Evolutionary conservation across 1,140 invertebrate genomes (phyloP).

Genomic region (Lepidurus apus): DNA sequence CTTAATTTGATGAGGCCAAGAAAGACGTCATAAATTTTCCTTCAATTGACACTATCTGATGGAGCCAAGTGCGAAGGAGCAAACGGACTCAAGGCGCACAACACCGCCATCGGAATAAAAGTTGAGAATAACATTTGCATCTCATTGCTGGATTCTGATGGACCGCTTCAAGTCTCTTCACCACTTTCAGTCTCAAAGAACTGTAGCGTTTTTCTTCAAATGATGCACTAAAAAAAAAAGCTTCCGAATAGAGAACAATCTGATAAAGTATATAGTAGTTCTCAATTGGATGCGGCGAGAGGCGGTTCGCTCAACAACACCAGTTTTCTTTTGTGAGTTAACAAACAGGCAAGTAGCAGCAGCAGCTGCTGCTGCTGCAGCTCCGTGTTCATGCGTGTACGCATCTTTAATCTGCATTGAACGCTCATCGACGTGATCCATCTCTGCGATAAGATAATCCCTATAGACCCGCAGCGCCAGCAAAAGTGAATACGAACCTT

Average conservation of each 20-base stretch:
- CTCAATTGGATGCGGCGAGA: slow-evolving; percentile 2
- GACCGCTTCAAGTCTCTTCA: too few relatives aligned
- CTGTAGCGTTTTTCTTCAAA: not conserved
- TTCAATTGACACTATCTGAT: slow-evolving; percentile 22
- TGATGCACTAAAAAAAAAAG: not conserved
- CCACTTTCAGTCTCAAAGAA: not conserved
- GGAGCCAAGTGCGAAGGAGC: slow-evolving; percentile 13
- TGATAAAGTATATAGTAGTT: not conserved
- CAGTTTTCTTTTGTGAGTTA: slow-evolving; percentile 8
- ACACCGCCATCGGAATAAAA: not conserved
- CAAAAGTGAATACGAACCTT: slow-evolving; percentile 14
- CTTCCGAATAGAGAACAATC: not conserved
- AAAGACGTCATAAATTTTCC: not conserved
- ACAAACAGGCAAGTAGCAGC: not conserved
- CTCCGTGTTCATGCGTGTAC: slow-evolving; percentile 17
- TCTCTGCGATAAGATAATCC: slow-evolving; percentile 18
- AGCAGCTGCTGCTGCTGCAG: not conserved
- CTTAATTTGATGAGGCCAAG: not conserved
- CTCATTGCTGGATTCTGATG: not conserved
- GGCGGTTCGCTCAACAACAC: not conserved
- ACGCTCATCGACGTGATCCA: slow-evolving; percentile 17
- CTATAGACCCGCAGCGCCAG: slow-evolving; percentile 12
- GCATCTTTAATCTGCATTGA: slow-evolving; percentile 13
- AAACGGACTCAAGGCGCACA: not conserved
- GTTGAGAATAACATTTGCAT: slow-evolving; percentile 9